Evolutionary conservation across 2,888 invertebrate genomes (phyloP).

Genomic region (Anagyrus pseudococci): DNA sequence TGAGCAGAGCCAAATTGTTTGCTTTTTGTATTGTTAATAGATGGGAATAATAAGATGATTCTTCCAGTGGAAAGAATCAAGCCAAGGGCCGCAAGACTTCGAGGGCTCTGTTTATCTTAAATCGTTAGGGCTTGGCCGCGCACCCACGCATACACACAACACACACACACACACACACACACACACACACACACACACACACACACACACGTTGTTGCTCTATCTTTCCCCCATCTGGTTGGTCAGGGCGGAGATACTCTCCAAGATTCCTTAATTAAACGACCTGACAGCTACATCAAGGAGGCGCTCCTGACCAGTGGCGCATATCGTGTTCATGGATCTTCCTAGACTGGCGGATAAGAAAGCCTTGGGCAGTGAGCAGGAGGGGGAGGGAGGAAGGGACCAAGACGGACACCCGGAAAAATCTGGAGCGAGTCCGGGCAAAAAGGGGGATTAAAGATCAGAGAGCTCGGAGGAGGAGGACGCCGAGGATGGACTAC

Average conservation of each 20-base stretch:
- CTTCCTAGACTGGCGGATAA: slow-evolving; percentile 26
- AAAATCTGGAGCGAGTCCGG: background rate
- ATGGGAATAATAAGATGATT: no score
- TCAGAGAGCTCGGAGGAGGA: no score
- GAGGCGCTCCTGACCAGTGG: slow-evolving; percentile 31
- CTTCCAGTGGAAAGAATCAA: no score
- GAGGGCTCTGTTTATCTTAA: no score
- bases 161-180: slow-evolving; percentile 10
- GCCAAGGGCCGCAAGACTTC: no score
- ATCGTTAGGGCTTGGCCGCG: no score
- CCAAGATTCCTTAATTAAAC: slow-evolving; percentile 58
- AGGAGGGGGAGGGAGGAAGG: background rate
- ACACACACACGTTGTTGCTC: slow-evolving; percentile 33
- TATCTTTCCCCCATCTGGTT: slow-evolving; percentile 42
- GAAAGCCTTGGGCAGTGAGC: background rate
- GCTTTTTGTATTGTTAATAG: no score
- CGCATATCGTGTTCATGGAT: slow-evolving; percentile 45
- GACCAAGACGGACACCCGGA: background rate
- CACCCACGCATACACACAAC: no score
- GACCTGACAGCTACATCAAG: slow-evolving; percentile 57
- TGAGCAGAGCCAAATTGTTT: no score
- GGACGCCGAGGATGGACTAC: no score
- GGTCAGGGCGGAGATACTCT: slow-evolving; percentile 28
- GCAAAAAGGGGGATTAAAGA: slow-evolving; percentile 15
- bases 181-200: no score